Evolutionary conservation across 2,888 invertebrate species (phyloP).

Genomic region (Pantelozetes paolii): DNA sequence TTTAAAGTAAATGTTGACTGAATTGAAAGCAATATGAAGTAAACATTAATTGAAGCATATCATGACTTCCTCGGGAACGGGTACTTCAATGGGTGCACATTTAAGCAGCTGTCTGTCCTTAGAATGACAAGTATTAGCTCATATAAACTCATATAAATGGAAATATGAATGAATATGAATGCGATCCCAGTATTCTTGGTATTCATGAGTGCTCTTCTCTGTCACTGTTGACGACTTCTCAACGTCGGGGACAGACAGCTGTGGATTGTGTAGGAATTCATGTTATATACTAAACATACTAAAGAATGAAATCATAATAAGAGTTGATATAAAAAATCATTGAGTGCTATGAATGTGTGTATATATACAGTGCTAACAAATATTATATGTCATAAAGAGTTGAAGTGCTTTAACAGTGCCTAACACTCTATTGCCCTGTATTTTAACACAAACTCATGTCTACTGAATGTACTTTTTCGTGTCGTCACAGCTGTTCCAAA

Average conservation of each 20-base stretch:
- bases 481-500: conserved; percentile 13
- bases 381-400: conserved; percentile 26
- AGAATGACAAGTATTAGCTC: background rate
- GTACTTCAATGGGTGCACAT: background rate
- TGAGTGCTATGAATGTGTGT: background rate
- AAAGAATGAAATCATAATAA: conserved; percentile 17
- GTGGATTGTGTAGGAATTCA: conserved; percentile 15
- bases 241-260: conserved; percentile 21
- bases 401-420: conserved; percentile 31
- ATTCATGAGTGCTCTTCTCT: conserved; percentile 32
- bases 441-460: background rate
- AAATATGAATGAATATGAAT: too few relatives aligned
- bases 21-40: background rate
- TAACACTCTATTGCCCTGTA: background rate
- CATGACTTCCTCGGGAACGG: background rate
- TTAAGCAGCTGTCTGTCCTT: conserved; percentile 29
- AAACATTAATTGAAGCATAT: conserved; percentile 12
- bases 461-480: conserved; percentile 8
- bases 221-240: conserved; percentile 31
- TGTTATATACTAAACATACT: conserved; percentile 8
- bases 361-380: background rate
- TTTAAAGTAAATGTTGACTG: conserved; percentile 7
- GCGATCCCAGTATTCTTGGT: conserved; percentile 12
- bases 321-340: conserved; percentile 25
- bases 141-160: conserved; percentile 23